phyloP scores from a whole-genome alignment of 2,888 invertebrate genomes.

The Scaptomyza reducta region DNA sequence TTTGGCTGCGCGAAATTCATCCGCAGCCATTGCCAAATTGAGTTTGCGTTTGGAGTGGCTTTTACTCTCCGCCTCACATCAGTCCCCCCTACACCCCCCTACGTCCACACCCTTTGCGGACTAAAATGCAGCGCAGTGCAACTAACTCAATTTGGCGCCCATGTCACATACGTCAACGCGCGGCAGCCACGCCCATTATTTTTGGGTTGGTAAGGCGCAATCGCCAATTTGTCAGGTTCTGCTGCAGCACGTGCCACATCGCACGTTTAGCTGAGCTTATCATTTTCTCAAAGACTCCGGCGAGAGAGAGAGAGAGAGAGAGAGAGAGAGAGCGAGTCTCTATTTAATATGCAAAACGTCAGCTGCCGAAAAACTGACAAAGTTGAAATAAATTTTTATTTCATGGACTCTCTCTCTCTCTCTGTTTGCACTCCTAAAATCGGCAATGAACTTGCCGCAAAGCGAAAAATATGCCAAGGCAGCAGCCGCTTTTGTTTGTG shows the following conservation, averaged over 20 bases:
- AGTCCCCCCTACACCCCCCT: neutral
- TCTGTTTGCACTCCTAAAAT: constrained; percentile 56
- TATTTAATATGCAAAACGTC: constrained; percentile 79
- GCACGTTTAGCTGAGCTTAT: constrained; percentile 79
- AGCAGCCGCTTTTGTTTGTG: constrained; percentile 45
- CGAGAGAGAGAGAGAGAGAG: neutral
- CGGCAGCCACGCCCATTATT: constrained; percentile 60
- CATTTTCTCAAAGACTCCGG: constrained; percentile 70
- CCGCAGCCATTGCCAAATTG: constrained; percentile 63
- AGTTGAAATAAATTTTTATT: constrained; percentile 80
- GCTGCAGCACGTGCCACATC: constrained; percentile 72
- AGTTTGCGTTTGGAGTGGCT: constrained; percentile 60
- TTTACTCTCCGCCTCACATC: constrained; percentile 2
- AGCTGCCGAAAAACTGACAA: constrained; percentile 71
- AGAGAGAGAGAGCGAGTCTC: neutral
- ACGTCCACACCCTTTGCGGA: too few relatives aligned
- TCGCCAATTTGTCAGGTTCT: constrained; percentile 74
- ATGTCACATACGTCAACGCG: constrained; percentile 78
- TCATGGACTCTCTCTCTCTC: constrained; percentile 71
- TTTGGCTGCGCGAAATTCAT: constrained; percentile 55
- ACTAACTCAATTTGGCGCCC: constrained; percentile 76
- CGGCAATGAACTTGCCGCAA: constrained; percentile 81
- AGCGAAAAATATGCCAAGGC: constrained; percentile 61
- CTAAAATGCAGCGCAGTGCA: constrained; percentile 57
- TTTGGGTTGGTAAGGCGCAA: constrained; percentile 21